Percentiles rank a stretch among this genome's conserved stretches.
Evolutionary conservation across 2,113 vertebrate species (phyloP).

Genomic region (Podarcis cretensis): DNA sequence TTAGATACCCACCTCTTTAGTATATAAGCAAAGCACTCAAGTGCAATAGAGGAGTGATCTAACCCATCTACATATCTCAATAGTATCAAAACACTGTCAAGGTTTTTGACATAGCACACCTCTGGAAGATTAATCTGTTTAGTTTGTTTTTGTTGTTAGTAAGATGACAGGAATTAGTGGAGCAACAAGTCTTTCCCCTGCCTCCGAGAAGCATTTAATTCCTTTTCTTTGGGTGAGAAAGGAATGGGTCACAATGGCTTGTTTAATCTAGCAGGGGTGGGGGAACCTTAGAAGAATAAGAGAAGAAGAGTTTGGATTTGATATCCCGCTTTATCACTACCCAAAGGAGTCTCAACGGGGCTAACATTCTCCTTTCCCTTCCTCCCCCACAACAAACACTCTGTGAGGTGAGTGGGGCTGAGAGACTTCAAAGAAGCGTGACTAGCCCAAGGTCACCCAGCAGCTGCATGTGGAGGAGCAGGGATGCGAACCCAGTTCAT

Average conservation of each 20-base stretch:
- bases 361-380: too few species aligned
- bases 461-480: too few species aligned
- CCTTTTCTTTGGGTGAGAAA: neutral
- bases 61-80: neutral
- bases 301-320: too few species aligned
- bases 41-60: slow-evolving; percentile 1
- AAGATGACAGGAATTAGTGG: neutral
- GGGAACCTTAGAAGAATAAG: neutral
- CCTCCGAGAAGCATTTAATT: neutral
- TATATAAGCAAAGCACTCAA: neutral
- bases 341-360: too few species aligned
- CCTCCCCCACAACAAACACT: too few species aligned
- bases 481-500: too few species aligned
- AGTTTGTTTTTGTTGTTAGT: slow-evolving; percentile 1
- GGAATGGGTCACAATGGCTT: neutral
- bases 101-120: neutral
- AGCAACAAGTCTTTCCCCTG: neutral
- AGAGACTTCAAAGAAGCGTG: too few species aligned
- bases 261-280: neutral
- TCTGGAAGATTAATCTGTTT: neutral
- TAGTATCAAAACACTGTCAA: slow-evolving; percentile 1
- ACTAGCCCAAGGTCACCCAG: too few species aligned
- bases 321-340: too few species aligned
- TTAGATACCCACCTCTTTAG: slow-evolving; percentile 33
- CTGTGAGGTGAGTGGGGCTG: too few species aligned